Evolutionary conservation across 2,113 vertebrate genomes (phyloP).

Genomic region (Oryzias woworae): DNA sequence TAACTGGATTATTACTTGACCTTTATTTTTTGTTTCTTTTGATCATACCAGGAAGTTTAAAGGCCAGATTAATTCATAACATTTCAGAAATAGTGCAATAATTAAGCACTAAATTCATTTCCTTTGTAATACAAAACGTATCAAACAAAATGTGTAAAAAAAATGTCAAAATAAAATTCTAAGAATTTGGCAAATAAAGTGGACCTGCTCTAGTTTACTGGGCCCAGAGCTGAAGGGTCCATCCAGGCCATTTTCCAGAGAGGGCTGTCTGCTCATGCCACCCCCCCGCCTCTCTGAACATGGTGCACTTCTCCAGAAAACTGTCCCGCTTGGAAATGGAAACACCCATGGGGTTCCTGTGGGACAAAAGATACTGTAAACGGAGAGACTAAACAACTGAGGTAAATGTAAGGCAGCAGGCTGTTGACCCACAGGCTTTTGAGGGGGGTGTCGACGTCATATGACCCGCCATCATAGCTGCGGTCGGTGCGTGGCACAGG

Average conservation of each 20-base stretch:
- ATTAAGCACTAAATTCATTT: too few relatives aligned
- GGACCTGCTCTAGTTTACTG: constrained; percentile 87
- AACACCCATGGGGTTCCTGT: constrained; percentile 82
- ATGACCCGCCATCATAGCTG: constrained; percentile 79
- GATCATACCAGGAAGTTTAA: too few relatives aligned
- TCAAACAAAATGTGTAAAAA: not conserved
- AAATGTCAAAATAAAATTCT: not conserved
- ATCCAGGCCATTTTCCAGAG: constrained; percentile 82
- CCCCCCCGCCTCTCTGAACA: constrained; percentile 88
- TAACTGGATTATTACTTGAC: too few relatives aligned
- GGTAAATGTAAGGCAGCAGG: not conserved
- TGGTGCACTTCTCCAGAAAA: constrained; percentile 89
- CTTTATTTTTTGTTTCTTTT: too few relatives aligned
- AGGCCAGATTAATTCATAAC: too few relatives aligned
- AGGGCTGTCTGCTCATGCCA: constrained; percentile 75
- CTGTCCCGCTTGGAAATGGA: constrained; percentile 92
- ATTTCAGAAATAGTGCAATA: too few relatives aligned
- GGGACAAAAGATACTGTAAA: constrained; percentile 12
- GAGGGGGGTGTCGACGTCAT: constrained; percentile 76
- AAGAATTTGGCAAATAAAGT: not conserved
- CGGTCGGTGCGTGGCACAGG: constrained; percentile 76
- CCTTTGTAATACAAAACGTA: too few relatives aligned
- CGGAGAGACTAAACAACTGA: not conserved
- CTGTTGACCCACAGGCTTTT: constrained; percentile 83
- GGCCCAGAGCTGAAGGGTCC: constrained; percentile 55